phyloP scores from a whole-genome alignment of 2,888 invertebrate genomes.

The Agrochola litura region DNA sequence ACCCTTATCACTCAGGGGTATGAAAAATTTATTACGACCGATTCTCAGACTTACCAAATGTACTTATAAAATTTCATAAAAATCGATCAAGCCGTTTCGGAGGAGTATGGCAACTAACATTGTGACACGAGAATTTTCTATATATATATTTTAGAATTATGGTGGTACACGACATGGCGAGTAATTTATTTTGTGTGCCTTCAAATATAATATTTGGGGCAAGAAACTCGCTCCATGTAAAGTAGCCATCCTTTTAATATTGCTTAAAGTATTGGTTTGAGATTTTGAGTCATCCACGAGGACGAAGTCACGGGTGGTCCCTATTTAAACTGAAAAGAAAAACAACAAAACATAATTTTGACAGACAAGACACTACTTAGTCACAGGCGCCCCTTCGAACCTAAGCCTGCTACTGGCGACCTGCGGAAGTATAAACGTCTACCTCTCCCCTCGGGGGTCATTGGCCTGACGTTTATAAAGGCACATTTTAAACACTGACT shows the following conservation, averaged over 20 bases:
- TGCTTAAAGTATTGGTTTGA: not conserved
- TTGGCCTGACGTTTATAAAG: slow-evolving; percentile 46
- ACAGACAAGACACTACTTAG: slow-evolving; percentile 11
- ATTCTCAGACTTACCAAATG: too few relatives aligned
- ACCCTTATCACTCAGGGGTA: too few relatives aligned
- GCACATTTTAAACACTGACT: slow-evolving; percentile 64
- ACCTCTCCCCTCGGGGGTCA: slow-evolving; percentile 52
- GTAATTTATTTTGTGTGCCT: not conserved
- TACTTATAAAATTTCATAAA: too few relatives aligned
- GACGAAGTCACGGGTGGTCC: slow-evolving; percentile 54
- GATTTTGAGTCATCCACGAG: slow-evolving; percentile 24
- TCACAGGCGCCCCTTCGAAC: slow-evolving; percentile 47
- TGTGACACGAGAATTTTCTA: too few relatives aligned
- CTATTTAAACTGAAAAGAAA: slow-evolving; percentile 37
- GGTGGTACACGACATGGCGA: not conserved
- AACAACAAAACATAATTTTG: slow-evolving; percentile 16
- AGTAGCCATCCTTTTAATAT: not conserved
- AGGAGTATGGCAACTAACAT: too few relatives aligned
- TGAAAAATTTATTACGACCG: too few relatives aligned
- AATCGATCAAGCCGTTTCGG: too few relatives aligned
- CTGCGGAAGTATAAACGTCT: slow-evolving; percentile 43
- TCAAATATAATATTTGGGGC: not conserved
- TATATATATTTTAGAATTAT: not conserved
- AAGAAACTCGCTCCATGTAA: not conserved
- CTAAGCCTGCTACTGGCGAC: slow-evolving; percentile 49